phyloP scores from a whole-genome alignment of 2,113 vertebrate genomes.

The Ceyx margarethae region DNA sequence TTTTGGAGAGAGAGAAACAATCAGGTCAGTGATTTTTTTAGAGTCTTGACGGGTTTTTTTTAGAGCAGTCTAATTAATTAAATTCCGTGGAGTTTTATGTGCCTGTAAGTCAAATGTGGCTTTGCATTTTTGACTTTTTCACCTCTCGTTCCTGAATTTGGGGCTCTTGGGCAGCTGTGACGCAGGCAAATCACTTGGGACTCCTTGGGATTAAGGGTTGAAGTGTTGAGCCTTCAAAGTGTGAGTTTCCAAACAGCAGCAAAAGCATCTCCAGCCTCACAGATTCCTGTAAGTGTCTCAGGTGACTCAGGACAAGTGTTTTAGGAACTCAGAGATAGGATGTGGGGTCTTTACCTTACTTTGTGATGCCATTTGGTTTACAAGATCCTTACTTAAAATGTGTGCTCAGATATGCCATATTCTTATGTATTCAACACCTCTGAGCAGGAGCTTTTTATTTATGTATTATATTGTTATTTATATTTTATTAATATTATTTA shows the following conservation, averaged over 20 bases:
- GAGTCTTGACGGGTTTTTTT: neutral
- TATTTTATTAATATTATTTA: no score
- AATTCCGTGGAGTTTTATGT: neutral
- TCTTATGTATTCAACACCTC: neutral
- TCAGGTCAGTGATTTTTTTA: slow-evolving; percentile 3
- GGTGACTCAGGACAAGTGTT: neutral
- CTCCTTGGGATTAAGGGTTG: neutral
- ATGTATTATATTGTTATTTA: no score
- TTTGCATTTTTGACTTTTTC: slow-evolving; percentile 13
- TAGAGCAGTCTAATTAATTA: neutral
- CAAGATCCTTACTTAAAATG: neutral
- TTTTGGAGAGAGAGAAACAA: neutral
- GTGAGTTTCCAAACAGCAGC: neutral
- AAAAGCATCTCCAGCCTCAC: neutral
- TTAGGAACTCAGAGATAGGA: neutral
- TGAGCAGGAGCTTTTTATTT: neutral
- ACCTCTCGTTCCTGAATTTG: neutral
- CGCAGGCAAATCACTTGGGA: neutral
- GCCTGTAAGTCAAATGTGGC: neutral
- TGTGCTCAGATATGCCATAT: neutral
- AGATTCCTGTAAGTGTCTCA: neutral
- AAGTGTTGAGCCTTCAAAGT: neutral
- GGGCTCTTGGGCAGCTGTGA: neutral
- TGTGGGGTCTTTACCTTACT: neutral
- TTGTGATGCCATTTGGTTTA: neutral